phyloP scores from a whole-genome alignment of 1,140 invertebrate species.

The Aphidius gifuensis region DNA sequence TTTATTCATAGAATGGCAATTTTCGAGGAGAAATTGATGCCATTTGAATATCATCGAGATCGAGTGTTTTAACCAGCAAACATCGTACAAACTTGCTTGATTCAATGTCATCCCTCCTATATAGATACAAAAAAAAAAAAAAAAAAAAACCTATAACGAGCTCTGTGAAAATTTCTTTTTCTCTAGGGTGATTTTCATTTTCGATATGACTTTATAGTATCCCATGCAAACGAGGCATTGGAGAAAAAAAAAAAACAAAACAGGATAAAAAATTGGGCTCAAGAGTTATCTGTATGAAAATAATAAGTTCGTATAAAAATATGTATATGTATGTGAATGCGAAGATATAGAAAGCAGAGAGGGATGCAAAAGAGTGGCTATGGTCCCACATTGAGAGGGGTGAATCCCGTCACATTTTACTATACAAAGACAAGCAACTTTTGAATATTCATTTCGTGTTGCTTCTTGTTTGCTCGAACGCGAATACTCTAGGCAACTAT shows the following conservation, averaged over 20 bases:
- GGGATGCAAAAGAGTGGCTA: conserved; percentile 28
- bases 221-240: too few relatives aligned
- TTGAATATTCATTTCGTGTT: conserved; percentile 58
- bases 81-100: background rate
- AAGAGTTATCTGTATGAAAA: too few relatives aligned
- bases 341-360: background rate
- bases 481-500: conserved; percentile 48
- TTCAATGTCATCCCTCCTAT: background rate
- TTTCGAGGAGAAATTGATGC: conserved; percentile 48
- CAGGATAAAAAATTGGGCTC: too few relatives aligned
- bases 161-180: background rate
- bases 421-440: conserved; percentile 55
- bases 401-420: conserved; percentile 56
- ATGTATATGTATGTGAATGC: conserved; percentile 4
- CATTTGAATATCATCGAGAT: conserved; percentile 48
- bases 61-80: background rate
- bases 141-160: too few relatives aligned
- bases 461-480: conserved; percentile 43
- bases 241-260: too few relatives aligned
- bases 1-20: conserved; percentile 43
- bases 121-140: too few relatives aligned
- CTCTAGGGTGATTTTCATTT: conserved; percentile 1
- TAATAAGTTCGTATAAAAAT: background rate
- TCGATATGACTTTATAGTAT: conserved; percentile 2
- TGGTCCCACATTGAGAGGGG: conserved; percentile 38